A percentile compares a stretch with the other conserved stretches of the same genome.
Evolutionary conservation across 1,140 invertebrate species (phyloP).

Genomic region (Araneus ventricosus): DNA sequence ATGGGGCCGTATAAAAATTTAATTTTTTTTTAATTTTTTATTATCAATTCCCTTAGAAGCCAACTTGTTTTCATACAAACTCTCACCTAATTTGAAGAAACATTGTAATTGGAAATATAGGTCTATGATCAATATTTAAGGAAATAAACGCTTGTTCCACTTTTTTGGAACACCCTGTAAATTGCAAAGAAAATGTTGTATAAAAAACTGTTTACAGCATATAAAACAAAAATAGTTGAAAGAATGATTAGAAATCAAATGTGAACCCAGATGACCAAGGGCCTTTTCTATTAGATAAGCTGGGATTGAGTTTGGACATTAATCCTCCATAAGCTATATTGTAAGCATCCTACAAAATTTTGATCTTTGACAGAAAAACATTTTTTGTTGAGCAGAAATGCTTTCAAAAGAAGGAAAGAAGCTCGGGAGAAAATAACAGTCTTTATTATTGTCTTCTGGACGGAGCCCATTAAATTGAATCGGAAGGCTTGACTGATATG

Average conservation of each 20-base stretch:
- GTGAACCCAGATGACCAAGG: neutral
- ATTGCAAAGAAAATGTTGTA: no score
- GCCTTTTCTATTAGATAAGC: neutral
- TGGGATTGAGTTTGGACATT: neutral
- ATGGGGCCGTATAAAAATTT: no score
- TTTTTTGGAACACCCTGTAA: no score
- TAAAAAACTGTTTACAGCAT: no score
- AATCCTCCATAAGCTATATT: neutral
- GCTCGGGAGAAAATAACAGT: slow-evolving; percentile 39
- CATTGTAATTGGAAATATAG: no score
- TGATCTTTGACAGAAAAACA: slow-evolving; percentile 18
- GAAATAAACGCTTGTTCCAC: no score
- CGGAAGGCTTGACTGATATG: neutral
- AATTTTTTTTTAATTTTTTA: no score
- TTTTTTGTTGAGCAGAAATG: slow-evolving; percentile 31
- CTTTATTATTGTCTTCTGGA: slow-evolving; percentile 3
- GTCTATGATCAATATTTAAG: no score
- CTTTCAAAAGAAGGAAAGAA: slow-evolving; percentile 40
- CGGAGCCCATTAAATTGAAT: neutral
- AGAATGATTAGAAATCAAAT: neutral
- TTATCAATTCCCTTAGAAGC: no score
- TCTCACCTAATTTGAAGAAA: no score
- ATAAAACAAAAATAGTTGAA: no score
- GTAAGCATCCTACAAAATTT: slow-evolving; percentile 43
- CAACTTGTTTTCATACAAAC: no score